Evolutionary conservation across 2,888 invertebrate genomes (phyloP).

Genomic region (Folsomia manolachei): DNA sequence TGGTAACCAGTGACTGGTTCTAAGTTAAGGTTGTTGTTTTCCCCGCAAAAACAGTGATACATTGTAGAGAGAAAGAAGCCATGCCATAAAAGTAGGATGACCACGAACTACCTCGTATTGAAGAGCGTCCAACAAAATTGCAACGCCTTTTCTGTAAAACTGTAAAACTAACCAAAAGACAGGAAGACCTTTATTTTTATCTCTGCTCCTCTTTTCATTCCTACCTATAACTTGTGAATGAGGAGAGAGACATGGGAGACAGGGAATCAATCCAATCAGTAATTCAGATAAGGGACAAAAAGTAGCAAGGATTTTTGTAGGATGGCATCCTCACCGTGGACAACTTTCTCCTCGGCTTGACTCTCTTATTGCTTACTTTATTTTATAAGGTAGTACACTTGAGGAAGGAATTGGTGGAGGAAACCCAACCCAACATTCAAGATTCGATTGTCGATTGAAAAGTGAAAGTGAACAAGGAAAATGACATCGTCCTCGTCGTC

Average conservation of each 20-base stretch:
- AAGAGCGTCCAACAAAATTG: no score
- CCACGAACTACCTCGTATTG: no score
- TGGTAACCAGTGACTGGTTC: no score
- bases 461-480: not conserved
- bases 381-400: not conserved
- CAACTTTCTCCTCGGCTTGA: not conserved
- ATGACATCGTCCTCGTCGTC: no score
- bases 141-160: no score
- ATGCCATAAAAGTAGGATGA: no score
- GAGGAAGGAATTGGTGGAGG: not conserved
- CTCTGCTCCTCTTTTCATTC: no score
- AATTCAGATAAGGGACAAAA: conserved; percentile 16
- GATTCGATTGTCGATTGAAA: not conserved
- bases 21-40: no score
- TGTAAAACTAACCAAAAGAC: not conserved
- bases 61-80: no score
- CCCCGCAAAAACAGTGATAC: no score
- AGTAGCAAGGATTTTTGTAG: no score
- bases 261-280: conserved; percentile 19
- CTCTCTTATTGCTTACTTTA: not conserved
- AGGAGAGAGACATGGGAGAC: not conserved
- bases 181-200: not conserved
- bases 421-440: not conserved
- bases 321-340: no score
- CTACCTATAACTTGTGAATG: not conserved